Evolutionary conservation across 1,140 invertebrate genomes (phyloP).

Genomic region (Proales similis): DNA sequence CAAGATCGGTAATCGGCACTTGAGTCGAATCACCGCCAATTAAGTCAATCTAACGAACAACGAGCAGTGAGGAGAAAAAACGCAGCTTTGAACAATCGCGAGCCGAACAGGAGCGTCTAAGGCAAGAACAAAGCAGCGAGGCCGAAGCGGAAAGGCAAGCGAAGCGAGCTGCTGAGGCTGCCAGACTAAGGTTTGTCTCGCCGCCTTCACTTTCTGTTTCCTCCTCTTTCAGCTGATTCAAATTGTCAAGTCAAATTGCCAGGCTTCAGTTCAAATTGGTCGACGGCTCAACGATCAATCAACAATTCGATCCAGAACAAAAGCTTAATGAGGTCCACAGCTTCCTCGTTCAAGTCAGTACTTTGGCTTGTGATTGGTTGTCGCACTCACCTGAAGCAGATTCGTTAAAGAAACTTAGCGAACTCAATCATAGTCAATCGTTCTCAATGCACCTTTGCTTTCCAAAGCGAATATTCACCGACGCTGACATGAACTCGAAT

Average conservation of each 20-base stretch:
- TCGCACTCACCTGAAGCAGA: conserved; percentile 31
- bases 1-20: conserved; percentile 59
- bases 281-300: conserved; percentile 63
- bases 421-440: conserved; percentile 46
- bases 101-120: conserved; percentile 42
- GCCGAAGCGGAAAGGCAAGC: conserved; percentile 42
- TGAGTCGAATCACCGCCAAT: neutral
- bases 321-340: conserved; percentile 57
- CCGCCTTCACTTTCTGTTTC: neutral
- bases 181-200: conserved; percentile 44
- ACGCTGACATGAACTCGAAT: conserved; percentile 59
- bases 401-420: conserved; percentile 41
- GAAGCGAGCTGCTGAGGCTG: conserved; percentile 42
- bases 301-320: conserved; percentile 59
- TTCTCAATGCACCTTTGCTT: conserved; percentile 70
- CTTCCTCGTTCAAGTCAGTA: conserved; percentile 56
- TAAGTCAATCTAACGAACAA: conserved; percentile 8
- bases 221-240: neutral
- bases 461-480: conserved; percentile 65
- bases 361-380: neutral
- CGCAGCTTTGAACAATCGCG: conserved; percentile 44
- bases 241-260: conserved; percentile 50
- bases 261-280: conserved; percentile 75
- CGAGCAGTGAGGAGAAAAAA: conserved; percentile 47
- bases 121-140: conserved; percentile 43